These are phyloP conservation scores for Colistium nudipinnis DNA, from an alignment of 2,113 vertebrate genomes.

Conservation along the genomic window DNA sequence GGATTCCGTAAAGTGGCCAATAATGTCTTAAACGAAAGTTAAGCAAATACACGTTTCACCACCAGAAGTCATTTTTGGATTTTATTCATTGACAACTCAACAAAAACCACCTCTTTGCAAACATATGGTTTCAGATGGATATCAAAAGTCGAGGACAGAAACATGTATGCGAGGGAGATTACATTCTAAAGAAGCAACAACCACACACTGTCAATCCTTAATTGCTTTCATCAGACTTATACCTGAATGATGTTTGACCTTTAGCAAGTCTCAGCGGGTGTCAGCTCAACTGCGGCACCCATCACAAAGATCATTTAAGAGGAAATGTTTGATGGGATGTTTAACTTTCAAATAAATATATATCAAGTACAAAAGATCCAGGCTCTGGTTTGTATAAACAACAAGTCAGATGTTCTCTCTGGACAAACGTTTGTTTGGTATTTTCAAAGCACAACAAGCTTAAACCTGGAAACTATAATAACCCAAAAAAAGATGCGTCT, in stretches of 20 bases:
- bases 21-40: too few species aligned
- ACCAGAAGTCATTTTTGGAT: too few species aligned
- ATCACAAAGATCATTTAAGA: neutral
- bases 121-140: neutral
- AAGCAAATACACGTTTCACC: too few species aligned
- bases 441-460: neutral
- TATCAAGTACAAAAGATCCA: too few species aligned
- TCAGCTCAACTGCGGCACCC: too few species aligned
- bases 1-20: too few species aligned
- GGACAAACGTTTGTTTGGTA: neutral
- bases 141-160: neutral
- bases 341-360: neutral
- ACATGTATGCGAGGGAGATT: neutral
- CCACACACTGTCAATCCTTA: neutral
- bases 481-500: neutral
- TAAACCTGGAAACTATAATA: neutral
- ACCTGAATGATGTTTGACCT: neutral
- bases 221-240: neutral
- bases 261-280: too few species aligned
- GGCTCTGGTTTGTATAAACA: neutral
- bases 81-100: neutral
- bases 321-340: too few species aligned
- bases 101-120: neutral
- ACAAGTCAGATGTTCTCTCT: neutral
- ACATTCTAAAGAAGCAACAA: too few species aligned